Evolutionary conservation across 2,113 vertebrate genomes (phyloP).

Genomic region (Ariopsis seemanni): DNA sequence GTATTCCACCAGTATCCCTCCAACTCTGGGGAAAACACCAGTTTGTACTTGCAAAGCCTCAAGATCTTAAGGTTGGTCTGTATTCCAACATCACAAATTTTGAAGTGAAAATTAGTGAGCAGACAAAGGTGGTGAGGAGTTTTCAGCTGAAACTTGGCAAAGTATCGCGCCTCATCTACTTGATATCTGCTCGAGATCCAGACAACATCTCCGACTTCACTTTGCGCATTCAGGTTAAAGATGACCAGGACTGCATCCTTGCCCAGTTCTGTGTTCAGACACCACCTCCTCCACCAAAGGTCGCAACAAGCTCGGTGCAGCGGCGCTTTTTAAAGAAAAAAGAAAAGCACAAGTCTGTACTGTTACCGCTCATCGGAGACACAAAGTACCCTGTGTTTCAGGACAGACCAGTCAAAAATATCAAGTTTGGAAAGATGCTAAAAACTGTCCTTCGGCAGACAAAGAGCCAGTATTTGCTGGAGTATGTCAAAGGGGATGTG

Average conservation of each 20-base stretch:
- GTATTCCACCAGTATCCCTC: conserved; percentile 78
- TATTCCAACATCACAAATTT: conserved; percentile 95
- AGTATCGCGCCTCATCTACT: conserved; percentile 86
- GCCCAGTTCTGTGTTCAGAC: conserved; percentile 96
- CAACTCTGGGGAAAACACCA: conserved; percentile 98
- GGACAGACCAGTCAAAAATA: conserved; percentile 80
- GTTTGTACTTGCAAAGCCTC: conserved; percentile 82
- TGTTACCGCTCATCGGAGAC: conserved; percentile 84
- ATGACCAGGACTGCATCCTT: conserved; percentile 82
- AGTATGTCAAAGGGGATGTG: conserved; percentile 92
- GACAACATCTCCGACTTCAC: conserved; percentile 88
- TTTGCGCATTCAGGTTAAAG: conserved; percentile 86
- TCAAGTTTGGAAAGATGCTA: conserved; percentile 90
- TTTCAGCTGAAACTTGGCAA: conserved; percentile 96
- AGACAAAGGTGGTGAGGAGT: conserved; percentile 80
- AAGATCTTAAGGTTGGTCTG: conserved; percentile 87
- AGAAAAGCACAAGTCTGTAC: conserved; percentile 88
- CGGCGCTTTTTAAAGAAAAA: conserved; percentile 95
- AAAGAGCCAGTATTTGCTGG: conserved; percentile 91
- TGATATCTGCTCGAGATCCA: conserved; percentile 78
- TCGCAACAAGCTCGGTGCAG: conserved; percentile 76
- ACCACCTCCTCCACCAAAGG: conserved; percentile 84
- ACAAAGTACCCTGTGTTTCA: conserved; percentile 90
- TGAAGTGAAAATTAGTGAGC: conserved; percentile 80
- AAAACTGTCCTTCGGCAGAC: conserved; percentile 93